Evolutionary conservation across 2,888 invertebrate genomes (phyloP), one percentile per base, ranked within the genome.

Genomic region (Theretra japonica): DNA sequence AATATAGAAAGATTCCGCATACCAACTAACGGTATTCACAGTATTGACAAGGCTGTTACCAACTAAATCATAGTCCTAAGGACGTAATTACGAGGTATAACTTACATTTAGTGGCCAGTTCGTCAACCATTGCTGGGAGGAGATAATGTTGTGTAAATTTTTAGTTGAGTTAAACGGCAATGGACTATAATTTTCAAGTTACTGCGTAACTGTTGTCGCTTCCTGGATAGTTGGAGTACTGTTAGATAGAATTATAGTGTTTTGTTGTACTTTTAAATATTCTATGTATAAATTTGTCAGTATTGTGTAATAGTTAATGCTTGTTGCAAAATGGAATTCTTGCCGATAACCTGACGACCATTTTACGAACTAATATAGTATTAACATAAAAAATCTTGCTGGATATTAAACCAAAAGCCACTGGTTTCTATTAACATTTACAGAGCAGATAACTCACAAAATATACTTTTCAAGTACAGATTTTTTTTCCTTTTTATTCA

Each of bases 301-400:
- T 15, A 8, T 48, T 48, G 74, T 73, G 73, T 72, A 73, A 70
- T 73, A 74, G 17, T 17, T 7, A 48, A 48, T 48, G 48, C 5
- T 2, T 28, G 28, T 28, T 28, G 28, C 8, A 33, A 33, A 33
- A 33, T 33, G 11, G 0, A 8, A 8, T 33, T 11, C 8, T 11
- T 8, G 2, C 11, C 8, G 33, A 33, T 11, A 33, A 33, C 2
- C 11, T 11, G 33, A 8, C 33, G 8, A 33, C 33, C 33, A 33
- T 7, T 33, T 33, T 33, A 8, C 2, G 8, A 33, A 8, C 2
- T 28, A 5, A 28, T 28, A 28, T 2, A 33, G 8, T 11, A 33
- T 11, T 8, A 8, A 33, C 8, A 33, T 8, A 11, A 11, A 33
- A 33, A 33, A 8, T 28, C 33, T 11, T 33, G 11, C 2, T 33